These are phyloP conservation scores for Brenthis hecate DNA, from an alignment of 2,888 invertebrate genomes.

Conservation along the genomic window DNA sequence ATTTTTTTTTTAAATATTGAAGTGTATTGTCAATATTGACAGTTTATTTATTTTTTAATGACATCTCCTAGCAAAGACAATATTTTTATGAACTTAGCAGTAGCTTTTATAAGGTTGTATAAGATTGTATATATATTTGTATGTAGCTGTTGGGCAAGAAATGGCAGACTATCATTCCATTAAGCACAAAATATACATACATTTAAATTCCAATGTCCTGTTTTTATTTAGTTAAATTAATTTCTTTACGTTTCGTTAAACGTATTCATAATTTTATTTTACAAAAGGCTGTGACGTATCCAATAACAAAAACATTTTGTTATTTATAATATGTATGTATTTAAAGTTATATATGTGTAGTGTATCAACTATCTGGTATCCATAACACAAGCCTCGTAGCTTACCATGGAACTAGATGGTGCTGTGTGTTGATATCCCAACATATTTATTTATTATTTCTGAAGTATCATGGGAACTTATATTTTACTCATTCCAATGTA, in stretches of 20 bases:
- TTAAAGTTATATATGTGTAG: too few species aligned
- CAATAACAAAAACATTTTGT: constrained; percentile 34
- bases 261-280: constrained; percentile 3
- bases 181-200: neutral
- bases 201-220: neutral
- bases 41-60: constrained; percentile 10
- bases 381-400: too few species aligned
- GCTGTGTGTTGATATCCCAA: too few species aligned
- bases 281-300: constrained; percentile 20
- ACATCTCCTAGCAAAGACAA: constrained; percentile 45
- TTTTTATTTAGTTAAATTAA: neutral
- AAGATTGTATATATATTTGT: constrained; percentile 23
- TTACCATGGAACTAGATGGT: too few species aligned
- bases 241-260: neutral
- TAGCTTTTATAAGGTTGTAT: constrained; percentile 46
- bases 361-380: too few species aligned
- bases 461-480: constrained; percentile 37
- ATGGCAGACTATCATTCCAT: too few species aligned
- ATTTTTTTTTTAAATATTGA: neutral
- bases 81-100: constrained; percentile 41
- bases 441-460: constrained; percentile 30
- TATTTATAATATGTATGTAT: constrained; percentile 17
- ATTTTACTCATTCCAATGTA: constrained; percentile 45
- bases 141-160: too few species aligned
- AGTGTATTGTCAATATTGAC: constrained; percentile 1